Conservation (phyloP, 2,888 invertebrate genomes). For the Leptothorax acervorum region DNA sequence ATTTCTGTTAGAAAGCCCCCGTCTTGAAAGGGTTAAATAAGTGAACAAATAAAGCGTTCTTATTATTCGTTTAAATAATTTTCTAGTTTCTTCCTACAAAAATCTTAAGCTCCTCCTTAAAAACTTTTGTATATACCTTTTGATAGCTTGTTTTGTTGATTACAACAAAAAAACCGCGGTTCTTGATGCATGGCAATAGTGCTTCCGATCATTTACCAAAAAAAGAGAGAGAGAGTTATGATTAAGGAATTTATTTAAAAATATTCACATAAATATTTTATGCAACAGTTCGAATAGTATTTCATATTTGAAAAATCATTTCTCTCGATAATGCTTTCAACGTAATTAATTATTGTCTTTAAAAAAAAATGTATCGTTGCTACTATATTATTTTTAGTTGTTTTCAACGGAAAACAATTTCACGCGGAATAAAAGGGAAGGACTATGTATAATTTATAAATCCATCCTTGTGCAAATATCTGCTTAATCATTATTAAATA, state of each 20-base stretch:
- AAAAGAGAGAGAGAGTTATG: neutral
- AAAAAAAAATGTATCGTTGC: neutral
- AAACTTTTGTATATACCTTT: too few species aligned
- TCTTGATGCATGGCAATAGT: too few species aligned
- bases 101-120: too few species aligned
- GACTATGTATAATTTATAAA: neutral
- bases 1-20: too few species aligned
- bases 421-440: neutral
- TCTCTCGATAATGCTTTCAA: neutral
- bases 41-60: too few species aligned
- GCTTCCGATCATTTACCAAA: too few species aligned
- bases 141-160: too few species aligned
- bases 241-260: neutral
- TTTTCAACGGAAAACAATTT: neutral
- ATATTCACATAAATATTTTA: neutral
- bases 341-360: neutral
- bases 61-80: too few species aligned
- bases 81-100: too few species aligned
- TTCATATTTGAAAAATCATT: neutral
- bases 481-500: neutral
- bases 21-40: too few species aligned
- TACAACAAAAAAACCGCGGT: too few species aligned
- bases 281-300: neutral
- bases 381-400: neutral
- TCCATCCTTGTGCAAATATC: conserved; percentile 3